Conservation (phyloP, 2,888 invertebrate species). For the Frankliniella intonsa region DNA sequence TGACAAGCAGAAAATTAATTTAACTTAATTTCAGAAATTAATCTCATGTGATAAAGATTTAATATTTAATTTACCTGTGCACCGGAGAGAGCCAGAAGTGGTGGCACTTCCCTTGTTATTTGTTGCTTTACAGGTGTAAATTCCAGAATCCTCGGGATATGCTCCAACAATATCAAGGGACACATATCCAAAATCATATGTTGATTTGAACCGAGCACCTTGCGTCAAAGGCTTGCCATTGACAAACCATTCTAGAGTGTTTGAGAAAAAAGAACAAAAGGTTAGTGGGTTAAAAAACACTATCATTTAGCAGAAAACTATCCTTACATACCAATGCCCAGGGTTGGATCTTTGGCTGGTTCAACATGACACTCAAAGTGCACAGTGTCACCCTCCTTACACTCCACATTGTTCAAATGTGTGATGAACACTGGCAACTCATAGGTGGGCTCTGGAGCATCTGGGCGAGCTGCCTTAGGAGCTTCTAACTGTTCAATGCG, state of each 20-base stretch:
- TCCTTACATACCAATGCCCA: conserved; percentile 57
- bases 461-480: conserved; percentile 62
- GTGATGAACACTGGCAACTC: conserved; percentile 85
- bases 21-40: conserved; percentile 8
- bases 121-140: conserved; percentile 84
- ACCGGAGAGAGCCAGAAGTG: conserved; percentile 82
- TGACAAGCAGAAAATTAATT: conserved; percentile 20
- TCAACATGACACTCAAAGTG: conserved; percentile 91
- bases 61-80: conserved; percentile 60
- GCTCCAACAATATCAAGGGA: conserved; percentile 82
- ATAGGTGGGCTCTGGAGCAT: conserved; percentile 70
- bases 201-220: conserved; percentile 85
- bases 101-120: conserved; percentile 86
- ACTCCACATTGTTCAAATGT: conserved; percentile 84
- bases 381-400: conserved; percentile 79
- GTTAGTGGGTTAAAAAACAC: conserved; percentile 4
- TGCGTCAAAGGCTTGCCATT: conserved; percentile 85
- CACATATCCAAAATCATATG: conserved; percentile 94
- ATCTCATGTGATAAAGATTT: background rate
- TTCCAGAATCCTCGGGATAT: conserved; percentile 88
- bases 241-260: conserved; percentile 76
- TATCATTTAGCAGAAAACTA: background rate
- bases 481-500: conserved; percentile 82
- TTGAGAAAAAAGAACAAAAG: background rate
- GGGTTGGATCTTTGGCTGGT: conserved; percentile 84